A percentile compares a stretch with the other conserved stretches of the same genome.
phyloP scores from a whole-genome alignment of 2,888 invertebrate genomes.

The Tetanocera ferruginea region DNA sequence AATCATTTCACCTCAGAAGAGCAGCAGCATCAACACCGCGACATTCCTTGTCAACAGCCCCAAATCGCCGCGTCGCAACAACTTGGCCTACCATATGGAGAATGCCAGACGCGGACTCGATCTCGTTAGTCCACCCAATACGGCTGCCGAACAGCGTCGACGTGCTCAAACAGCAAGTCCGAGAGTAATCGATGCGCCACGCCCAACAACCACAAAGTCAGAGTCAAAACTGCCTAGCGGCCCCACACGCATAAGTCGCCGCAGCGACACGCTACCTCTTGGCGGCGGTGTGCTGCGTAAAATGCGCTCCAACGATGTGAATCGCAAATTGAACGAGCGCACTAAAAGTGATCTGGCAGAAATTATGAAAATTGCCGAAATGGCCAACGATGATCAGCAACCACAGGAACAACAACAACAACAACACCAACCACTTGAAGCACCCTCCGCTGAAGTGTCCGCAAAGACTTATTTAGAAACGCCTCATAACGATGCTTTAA shows the following conservation, averaged over 20 bases:
- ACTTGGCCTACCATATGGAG: conserved; percentile 60
- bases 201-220: conserved; percentile 38
- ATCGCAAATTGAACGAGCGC: conserved; percentile 65
- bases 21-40: conserved; percentile 32
- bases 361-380: conserved; percentile 67
- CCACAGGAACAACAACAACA: conserved; percentile 22
- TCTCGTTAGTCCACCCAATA: conserved; percentile 44
- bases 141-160: neutral
- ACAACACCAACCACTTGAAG: neutral
- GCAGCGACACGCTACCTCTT: conserved; percentile 50
- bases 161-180: conserved; percentile 55
- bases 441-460: neutral
- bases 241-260: conserved; percentile 44
- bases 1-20: conserved; percentile 59
- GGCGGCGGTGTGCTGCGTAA: conserved; percentile 52
- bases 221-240: conserved; percentile 40
- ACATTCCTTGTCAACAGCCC: neutral
- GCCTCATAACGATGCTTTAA: conserved; percentile 24
- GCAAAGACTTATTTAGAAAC: neutral
- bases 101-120: conserved; percentile 58
- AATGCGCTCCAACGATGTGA: conserved; percentile 58
- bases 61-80: conserved; percentile 52
- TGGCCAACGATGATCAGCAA: conserved; percentile 50
- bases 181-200: conserved; percentile 41
- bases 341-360: conserved; percentile 67